Conservation (phyloP, 2,888 invertebrate species). For the Panopea generosa region DNA sequence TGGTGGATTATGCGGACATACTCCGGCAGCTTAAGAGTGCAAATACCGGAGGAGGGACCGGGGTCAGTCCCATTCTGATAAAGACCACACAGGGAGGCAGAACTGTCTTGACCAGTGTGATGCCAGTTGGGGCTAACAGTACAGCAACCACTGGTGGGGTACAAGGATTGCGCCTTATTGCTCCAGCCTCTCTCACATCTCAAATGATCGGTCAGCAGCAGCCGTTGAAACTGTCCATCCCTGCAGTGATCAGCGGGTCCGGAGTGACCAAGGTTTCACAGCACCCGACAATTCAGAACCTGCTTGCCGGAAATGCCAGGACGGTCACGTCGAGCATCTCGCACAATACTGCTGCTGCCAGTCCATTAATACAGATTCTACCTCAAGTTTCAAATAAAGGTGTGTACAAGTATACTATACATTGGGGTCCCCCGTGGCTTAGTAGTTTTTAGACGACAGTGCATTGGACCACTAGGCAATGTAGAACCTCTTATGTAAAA, state of each 20-base stretch:
- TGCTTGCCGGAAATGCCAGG: too few species aligned
- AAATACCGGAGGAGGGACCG: slow-evolving; percentile 17
- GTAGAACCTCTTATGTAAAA: too few species aligned
- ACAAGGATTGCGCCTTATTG: slow-evolving; percentile 8
- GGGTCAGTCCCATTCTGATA: slow-evolving; percentile 62
- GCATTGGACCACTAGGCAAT: too few species aligned
- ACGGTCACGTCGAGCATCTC: too few species aligned
- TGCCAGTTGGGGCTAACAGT: slow-evolving; percentile 32
- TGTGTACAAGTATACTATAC: slow-evolving; percentile 1
- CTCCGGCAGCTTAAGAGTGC: slow-evolving; percentile 54
- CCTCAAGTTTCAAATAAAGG: slow-evolving; percentile 16
- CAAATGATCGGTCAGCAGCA: slow-evolving; percentile 5
- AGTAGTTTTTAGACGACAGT: too few species aligned
- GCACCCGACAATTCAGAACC: slow-evolving; percentile 61
- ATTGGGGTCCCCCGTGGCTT: too few species aligned
- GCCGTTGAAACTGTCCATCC: not conserved
- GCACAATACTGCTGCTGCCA: not conserved
- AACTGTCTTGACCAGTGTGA: slow-evolving; percentile 59
- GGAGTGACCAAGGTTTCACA: slow-evolving; percentile 21
- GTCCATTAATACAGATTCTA: slow-evolving; percentile 9
- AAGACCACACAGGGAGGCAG: slow-evolving; percentile 63
- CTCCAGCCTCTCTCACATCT: slow-evolving; percentile 21
- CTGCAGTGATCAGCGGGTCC: not conserved
- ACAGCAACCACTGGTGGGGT: slow-evolving; percentile 9
- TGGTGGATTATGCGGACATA: slow-evolving; percentile 57